phyloP scores from a whole-genome alignment of 2,888 invertebrate genomes.

The Drosophila ochracea region DNA sequence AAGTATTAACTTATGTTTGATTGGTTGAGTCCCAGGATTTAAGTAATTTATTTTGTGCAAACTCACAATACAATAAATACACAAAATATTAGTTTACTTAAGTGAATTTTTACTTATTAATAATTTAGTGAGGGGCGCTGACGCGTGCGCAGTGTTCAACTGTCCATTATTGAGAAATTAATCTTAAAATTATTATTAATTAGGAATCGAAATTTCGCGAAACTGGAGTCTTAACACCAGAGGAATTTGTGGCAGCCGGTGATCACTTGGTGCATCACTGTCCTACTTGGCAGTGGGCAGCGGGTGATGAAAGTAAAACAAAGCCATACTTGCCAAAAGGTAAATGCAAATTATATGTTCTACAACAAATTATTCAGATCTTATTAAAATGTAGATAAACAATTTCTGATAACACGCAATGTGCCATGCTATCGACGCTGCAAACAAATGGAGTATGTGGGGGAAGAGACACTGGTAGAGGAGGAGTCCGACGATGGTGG shows the following conservation, averaged over 20 bases:
- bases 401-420: slow-evolving; percentile 98
- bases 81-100: background rate
- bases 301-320: slow-evolving; percentile 94
- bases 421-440: slow-evolving; percentile 98
- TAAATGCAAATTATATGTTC: slow-evolving; percentile 27
- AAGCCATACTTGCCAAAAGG: slow-evolving; percentile 94
- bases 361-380: background rate
- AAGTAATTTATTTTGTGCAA: background rate
- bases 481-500: slow-evolving; percentile 94
- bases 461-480: slow-evolving; percentile 95
- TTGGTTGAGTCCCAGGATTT: background rate
- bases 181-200: slow-evolving; percentile 2
- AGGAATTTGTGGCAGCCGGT: slow-evolving; percentile 99
- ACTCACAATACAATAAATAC: background rate
- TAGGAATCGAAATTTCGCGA: slow-evolving; percentile 99
- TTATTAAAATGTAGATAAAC: slow-evolving; percentile 89
- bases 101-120: slow-evolving; percentile 14
- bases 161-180: slow-evolving; percentile 2
- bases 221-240: slow-evolving; percentile 99
- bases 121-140: slow-evolving; percentile 4
- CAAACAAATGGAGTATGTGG: slow-evolving; percentile 89
- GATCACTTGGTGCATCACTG: slow-evolving; percentile 99
- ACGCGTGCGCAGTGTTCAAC: slow-evolving; percentile 5
- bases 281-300: slow-evolving; percentile 99
- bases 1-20: slow-evolving; percentile 58